Evolutionary conservation across 2,113 vertebrate genomes (phyloP).

Genomic region (Nymphicus hollandicus): DNA sequence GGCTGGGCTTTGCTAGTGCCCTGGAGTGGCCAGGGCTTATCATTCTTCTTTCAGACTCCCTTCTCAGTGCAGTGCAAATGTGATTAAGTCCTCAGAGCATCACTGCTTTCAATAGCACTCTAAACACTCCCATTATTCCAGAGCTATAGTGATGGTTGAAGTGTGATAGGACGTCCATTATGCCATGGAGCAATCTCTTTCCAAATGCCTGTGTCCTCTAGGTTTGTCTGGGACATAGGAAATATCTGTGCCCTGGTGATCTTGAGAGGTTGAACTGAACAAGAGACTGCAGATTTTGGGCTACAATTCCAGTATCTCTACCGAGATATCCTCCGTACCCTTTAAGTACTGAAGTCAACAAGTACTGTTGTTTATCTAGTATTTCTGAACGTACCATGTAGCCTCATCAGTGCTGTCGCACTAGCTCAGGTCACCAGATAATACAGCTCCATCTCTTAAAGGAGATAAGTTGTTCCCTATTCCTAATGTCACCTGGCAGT

Average conservation of each 20-base stretch:
- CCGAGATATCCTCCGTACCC: background rate
- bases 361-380: background rate
- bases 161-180: background rate
- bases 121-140: background rate
- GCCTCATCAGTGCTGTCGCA: background rate
- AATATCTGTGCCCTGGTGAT: background rate
- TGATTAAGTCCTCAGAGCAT: background rate
- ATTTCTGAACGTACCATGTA: fast-evolving
- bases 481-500: background rate
- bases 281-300: background rate
- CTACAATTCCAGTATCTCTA: background rate
- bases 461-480: fast-evolving
- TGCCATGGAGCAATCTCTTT: background rate
- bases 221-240: background rate
- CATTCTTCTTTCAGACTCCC: background rate
- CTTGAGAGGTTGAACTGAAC: background rate
- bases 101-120: background rate
- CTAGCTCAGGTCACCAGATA: background rate
- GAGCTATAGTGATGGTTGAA: background rate
- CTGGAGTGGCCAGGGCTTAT: background rate
- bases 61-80: background rate
- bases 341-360: background rate
- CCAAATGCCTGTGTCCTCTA: background rate
- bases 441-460: background rate
- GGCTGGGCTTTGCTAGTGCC: background rate